Evolutionary conservation across 1,140 invertebrate species (phyloP), one percentile per base, ranked within the genome.

Genomic region (Olivierus martensii): DNA sequence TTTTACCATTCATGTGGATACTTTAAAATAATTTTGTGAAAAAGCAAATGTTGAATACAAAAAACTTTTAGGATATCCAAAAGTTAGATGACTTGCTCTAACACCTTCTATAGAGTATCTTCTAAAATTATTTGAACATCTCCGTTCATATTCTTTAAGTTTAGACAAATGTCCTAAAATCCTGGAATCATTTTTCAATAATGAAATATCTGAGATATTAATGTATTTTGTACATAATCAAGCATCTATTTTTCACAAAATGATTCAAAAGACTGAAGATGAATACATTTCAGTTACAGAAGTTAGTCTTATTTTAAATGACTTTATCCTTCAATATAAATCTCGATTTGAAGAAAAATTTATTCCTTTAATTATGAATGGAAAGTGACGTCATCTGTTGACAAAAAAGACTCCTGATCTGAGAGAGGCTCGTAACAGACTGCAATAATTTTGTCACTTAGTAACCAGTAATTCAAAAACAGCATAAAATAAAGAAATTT

Each of bases 1-100:
- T 2, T 48, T 37, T 37, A 37, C 14, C 0, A 3, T 37, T 15
- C 4, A 14, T 37, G n/a, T 28, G 3, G 7, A 3, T 7, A 28
- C 3, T 28, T 7, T 39, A 3, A 49, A 51, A 51, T 49, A 62
- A 44, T 66, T 64, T 62, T 67, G 62, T 59, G 61, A 66, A 18
- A 49, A 48, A 55, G 53, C 42, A 18, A 50, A 59, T 9, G 52
- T 55, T 19, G 55, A 56, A 37, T 65, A 60, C 47, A 47, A 59
- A 48, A 46, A 47, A 46, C 18, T 65, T n/a, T 47, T 63, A 19
- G 50, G 43, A 19, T 51, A 62, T 51, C 49, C 53, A n/a, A 63
- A 53, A 54, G 63, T 55, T 18, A 55, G 60, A 47, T 65, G 56
- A 52, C 49, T 65, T 38, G 50, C 58, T 18, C 44, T 62, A 22